Evolutionary conservation across 2,113 vertebrate genomes (phyloP), one percentile per base, ranked within the genome.

Genomic region (Erythrolamprus reginae): DNA sequence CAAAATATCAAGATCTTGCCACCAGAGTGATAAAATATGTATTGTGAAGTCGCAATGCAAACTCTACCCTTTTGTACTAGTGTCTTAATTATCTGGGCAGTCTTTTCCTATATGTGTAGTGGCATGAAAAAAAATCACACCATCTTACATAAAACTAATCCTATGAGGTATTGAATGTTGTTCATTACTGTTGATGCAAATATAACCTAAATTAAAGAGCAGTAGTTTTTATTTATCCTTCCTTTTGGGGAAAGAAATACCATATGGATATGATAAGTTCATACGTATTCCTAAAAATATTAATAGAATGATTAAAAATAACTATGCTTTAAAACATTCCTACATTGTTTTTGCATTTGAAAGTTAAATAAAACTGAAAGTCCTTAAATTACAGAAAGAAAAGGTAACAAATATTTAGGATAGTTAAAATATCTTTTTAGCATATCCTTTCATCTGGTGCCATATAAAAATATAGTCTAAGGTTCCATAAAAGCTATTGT

Each of bases 291-390:
- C 58, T 89, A 84, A 84, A 77, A 84, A 50, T 84, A 89, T 89
- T 84, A 84, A 89, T 50, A 89, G 82, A 89, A 10, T 50, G 17
- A 33, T 89, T 89, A 50, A 89, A 89, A 89, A 89, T 84, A 89
- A 61, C 52, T 19, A 58, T 26, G 13, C 10, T 84, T 56, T 84
- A 84, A 56, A 89, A 13, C 82, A 89, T 28, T 89, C 52, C 17
- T 61, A 21, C 45, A 4, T 84, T 84, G 12, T 42, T 89, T 70
- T 84, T 89, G 28, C 42, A 56, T 84, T n/a, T 84, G 82, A 58
- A 83, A 84, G 19, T 56, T 38, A 82, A 51, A 33, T 7, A 88
- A 89, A 89, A 23, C 61, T 4, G 50, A 89, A 45, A 12, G 1
- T 23, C 28, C 33, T 56, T 33, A 26, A 89, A 53, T 45, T 19